Evolutionary conservation across 2,888 invertebrate genomes (phyloP).

Genomic region (Drosophila histrio): DNA sequence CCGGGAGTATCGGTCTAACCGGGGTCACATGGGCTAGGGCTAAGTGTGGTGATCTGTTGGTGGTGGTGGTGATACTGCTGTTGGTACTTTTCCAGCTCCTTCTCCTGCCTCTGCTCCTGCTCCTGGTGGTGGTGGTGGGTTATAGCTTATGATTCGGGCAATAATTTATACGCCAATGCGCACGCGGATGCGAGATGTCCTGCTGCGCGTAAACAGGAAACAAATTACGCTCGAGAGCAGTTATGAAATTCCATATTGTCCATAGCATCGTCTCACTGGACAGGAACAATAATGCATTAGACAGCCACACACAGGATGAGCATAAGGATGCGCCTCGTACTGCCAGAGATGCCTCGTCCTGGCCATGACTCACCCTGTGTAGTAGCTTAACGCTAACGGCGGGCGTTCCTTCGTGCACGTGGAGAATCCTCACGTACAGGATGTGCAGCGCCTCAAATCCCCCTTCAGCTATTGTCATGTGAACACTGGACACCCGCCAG

Average conservation of each 20-base stretch:
- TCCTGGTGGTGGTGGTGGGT: slow-evolving; percentile 44
- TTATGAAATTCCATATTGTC: slow-evolving; percentile 75
- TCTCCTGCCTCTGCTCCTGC: slow-evolving; percentile 39
- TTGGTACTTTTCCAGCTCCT: too few relatives aligned
- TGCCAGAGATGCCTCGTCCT: slow-evolving; percentile 33
- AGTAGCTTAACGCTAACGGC: slow-evolving; percentile 51
- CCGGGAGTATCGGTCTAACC: slow-evolving; percentile 1
- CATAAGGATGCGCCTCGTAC: slow-evolving; percentile 18
- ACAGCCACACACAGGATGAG: slow-evolving; percentile 59
- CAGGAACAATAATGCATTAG: slow-evolving; percentile 75
- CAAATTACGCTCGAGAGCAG: slow-evolving; percentile 81
- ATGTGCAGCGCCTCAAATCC: slow-evolving; percentile 57
- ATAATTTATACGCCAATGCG: slow-evolving; percentile 79
- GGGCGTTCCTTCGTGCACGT: slow-evolving; percentile 60
- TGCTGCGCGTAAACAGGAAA: slow-evolving; percentile 82
- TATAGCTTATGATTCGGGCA: slow-evolving; percentile 65
- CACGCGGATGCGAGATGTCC: slow-evolving; percentile 70
- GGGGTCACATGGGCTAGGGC: slow-evolving; percentile 51
- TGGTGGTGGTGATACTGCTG: too few relatives aligned
- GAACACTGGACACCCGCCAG: slow-evolving; percentile 63
- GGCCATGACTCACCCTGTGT: slow-evolving; percentile 31
- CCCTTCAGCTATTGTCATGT: slow-evolving; percentile 56
- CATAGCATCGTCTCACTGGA: slow-evolving; percentile 58
- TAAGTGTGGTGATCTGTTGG: slow-evolving; percentile 24
- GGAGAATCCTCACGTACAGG: slow-evolving; percentile 31